Conservation (phyloP, 2,888 invertebrate genomes). For the Lochmaea crataegi region DNA sequence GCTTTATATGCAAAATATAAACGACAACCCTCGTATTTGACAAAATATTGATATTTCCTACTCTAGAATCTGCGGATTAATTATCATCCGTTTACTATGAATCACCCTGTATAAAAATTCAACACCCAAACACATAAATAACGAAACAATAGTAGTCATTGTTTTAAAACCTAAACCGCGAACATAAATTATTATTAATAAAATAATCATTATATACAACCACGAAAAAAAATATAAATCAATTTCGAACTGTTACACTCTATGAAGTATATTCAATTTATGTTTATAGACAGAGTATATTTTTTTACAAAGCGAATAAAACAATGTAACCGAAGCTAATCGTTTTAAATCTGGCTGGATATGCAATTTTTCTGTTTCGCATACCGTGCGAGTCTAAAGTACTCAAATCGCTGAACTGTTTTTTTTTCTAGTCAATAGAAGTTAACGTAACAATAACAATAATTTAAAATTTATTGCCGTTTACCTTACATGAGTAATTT, state of each 20-base stretch:
- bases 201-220: background rate
- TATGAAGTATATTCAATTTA: background rate
- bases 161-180: constrained; percentile 2
- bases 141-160: background rate
- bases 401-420: background rate
- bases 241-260: background rate
- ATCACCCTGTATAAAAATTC: background rate
- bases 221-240: background rate
- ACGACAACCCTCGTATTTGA: background rate
- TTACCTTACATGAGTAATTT: no score
- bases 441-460: no score
- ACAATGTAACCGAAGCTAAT: background rate
- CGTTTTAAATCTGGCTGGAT: background rate
- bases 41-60: background rate
- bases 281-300: background rate
- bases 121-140: background rate
- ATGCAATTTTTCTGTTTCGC: background rate
- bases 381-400: background rate
- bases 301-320: no score
- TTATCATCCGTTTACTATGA: background rate
- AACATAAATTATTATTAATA: constrained; percentile 1
- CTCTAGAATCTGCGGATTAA: background rate
- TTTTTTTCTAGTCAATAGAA: no score
- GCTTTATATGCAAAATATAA: background rate
- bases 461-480: no score